Evolutionary conservation across 2,113 vertebrate species (phyloP), one percentile per base, ranked within the genome.

Genomic region (Centropus bengalensis): DNA sequence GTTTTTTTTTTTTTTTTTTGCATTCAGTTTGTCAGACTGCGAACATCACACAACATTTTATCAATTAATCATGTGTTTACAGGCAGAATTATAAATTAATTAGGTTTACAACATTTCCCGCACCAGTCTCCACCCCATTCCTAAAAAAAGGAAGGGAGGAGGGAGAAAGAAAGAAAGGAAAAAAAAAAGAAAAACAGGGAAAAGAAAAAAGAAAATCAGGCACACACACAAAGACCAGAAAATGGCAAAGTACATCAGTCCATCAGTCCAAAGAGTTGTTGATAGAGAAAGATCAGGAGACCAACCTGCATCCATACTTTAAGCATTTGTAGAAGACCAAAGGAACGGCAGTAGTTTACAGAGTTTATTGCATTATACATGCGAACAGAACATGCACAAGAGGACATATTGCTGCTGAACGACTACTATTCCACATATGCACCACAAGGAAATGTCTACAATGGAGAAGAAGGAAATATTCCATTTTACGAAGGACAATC

Each of bases 291-390:
- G 77, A 70, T 60, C 60, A 91, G 86, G 64, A 78, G 63, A 71
- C 62, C 84, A 89, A 73, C 67, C 89, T 95, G 66, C 54, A 56
- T 75, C 87, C 17, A 17, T 70, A 82, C 58, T 73, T 75, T 28
- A 51, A 89, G 85, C 42, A 84, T 95, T 93, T 94, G 97, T 75
- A 98, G 97, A 98, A 98, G 98, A 97, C 97, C 98, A 97, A 98
- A 89, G 95, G 97, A 96, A 94, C 93, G 26, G 85, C 90, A 96
- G 91, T 97, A 95, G 79, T 98, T 98, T 98, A 98, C 97, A 98
- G 98, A 97, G 98, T 99, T 99, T 99, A 99, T 99, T 99, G 98
- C 98, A 98, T 98, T 98, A 98, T 98, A 99, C 99, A 99, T 99
- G 99, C 99, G 96, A 99, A 98, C 98, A 98, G 97, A 99, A 98